phyloP scores from a whole-genome alignment of 2,113 vertebrate species.

The Menura novaehollandiae region DNA sequence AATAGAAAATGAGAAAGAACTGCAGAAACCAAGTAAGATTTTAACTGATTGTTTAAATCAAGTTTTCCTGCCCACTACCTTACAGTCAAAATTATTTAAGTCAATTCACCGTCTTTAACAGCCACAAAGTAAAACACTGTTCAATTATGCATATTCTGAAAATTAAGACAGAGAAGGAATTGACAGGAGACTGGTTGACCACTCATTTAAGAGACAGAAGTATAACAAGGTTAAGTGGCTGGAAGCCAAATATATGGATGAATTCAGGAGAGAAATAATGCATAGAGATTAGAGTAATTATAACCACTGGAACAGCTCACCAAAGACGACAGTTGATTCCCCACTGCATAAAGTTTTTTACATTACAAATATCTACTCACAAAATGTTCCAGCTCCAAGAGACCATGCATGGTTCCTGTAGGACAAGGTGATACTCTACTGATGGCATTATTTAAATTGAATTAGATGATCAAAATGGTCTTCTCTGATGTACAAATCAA shows the following conservation, averaged over 20 bases:
- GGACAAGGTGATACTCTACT: background rate
- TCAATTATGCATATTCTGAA: constrained; percentile 44
- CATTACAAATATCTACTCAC: accelerated
- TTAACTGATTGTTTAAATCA: background rate
- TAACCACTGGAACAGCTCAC: background rate
- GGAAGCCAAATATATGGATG: constrained; percentile 9
- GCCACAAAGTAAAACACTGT: background rate
- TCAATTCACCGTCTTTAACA: background rate
- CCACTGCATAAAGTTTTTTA: background rate
- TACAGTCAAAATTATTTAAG: constrained; percentile 15
- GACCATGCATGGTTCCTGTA: accelerated
- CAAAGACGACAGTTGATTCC: background rate
- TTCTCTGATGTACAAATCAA: background rate
- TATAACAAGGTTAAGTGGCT: constrained; percentile 35
- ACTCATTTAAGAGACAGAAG: constrained; percentile 18
- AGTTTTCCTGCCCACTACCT: background rate
- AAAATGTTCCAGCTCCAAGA: background rate
- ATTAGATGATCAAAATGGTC: background rate
- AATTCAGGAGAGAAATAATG: constrained; percentile 12
- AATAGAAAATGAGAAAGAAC: background rate
- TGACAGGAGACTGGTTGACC: constrained; percentile 1
- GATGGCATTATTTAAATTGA: background rate
- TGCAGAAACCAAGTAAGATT: background rate
- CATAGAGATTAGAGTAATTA: background rate
- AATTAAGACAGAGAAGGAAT: constrained; percentile 16